Percentiles rank a stretch among this genome's conserved stretches.
Conservation (phyloP, 2,797 vertebrate genomes). For the Eulemur coronatus region DNA sequence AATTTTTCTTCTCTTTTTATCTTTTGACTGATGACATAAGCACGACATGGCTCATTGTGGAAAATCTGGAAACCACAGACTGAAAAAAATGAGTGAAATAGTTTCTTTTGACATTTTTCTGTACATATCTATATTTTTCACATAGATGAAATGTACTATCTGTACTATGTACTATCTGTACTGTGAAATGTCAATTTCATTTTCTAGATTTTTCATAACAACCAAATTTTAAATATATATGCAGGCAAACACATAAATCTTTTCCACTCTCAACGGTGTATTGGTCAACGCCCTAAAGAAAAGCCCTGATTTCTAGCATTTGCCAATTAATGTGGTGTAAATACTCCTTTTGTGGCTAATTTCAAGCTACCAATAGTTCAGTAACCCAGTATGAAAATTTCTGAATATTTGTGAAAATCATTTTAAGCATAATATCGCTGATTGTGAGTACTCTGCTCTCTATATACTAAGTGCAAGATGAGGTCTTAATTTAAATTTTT, state of each 20-base stretch:
- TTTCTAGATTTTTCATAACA: constrained; percentile 5
- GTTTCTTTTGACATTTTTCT: not conserved
- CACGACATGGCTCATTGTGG: not conserved
- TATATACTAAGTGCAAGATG: not conserved
- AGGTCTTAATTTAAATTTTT: not conserved
- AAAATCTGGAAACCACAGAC: not conserved
- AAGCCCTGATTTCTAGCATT: not conserved
- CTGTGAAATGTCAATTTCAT: not conserved
- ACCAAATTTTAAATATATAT: not conserved
- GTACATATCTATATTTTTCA: not conserved
- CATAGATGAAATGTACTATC: not conserved
- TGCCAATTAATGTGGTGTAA: not conserved
- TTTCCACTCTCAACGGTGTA: not conserved
- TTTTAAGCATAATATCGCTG: not conserved
- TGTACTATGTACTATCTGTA: not conserved
- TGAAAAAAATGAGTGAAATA: not conserved
- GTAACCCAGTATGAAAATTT: not conserved
- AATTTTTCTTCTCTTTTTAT: not conserved
- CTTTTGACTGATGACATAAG: not conserved
- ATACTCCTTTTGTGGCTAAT: not conserved
- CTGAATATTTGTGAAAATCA: not conserved
- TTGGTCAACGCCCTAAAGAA: not conserved
- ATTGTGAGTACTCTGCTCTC: not conserved
- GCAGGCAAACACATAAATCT: not conserved
- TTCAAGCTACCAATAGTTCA: not conserved